Evolutionary conservation across 2,888 invertebrate species (phyloP), one percentile per base, ranked within the genome.

Genomic region (Brenthis daphne): DNA sequence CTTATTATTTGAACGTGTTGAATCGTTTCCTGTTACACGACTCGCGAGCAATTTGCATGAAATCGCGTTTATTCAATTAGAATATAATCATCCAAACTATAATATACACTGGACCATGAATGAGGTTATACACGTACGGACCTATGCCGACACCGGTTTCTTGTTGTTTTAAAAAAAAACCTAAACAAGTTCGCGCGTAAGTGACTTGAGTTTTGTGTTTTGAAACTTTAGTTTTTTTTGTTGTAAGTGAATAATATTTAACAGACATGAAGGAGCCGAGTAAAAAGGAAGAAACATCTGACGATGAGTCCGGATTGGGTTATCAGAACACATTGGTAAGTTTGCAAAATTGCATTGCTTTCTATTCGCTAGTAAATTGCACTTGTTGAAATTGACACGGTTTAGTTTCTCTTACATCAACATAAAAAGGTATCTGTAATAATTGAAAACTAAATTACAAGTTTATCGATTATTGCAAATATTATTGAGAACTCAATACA

Each of bases 281-380:
- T 63, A 80, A 76, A 64, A 91, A 90, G 73, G 91, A 92, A 20
- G 93, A 93, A 74, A 89, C 85, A 50, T 93, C 92, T 2, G 94
- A 94, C 79, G 94, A 95, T 78, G 94, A 94, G 76, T 90, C 94
- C 70, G 95, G 96, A 70, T 87, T 96, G 80, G 96, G 96, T 64
- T 95, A 95, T 79, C 95, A 95, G 83, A 95, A 95, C 77, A 95
- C 95, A 57, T 94, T 95, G 94, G 95, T 95, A 79, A 95, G 94
- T 93, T 48, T 55, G 47, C 60, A 55, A 54, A 14, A 63, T 77
- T 71, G 69, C 58, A 43, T 72, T 76, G 86, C 87, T 89, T 89
- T 87, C 86, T 88, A 82, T 79, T 85, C 84, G 83, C 80, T 83
- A 85, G 82, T 85, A 84, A 79, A 77, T 24, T 67, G 48, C 67